Percentiles rank a stretch among this genome's conserved stretches.
Conservation (phyloP, 2,797 vertebrate genomes). For the Babyrousa celebensis region DNA sequence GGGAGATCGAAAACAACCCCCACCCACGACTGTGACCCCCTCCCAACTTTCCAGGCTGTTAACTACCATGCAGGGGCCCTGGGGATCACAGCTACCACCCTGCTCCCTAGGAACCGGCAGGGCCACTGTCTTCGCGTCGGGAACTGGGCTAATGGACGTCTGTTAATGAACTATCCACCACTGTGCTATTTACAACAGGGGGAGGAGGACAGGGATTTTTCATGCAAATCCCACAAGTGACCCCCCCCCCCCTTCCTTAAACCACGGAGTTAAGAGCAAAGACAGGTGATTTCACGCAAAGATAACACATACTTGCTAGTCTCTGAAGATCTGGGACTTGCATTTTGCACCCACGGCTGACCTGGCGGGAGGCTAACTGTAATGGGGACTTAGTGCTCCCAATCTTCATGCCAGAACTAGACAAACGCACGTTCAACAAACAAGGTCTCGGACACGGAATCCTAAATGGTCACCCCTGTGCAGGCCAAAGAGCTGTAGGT, state of each 20-base stretch:
- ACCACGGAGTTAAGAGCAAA: neutral
- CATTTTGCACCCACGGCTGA: neutral
- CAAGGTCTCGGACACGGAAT: accelerated
- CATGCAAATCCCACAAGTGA: neutral
- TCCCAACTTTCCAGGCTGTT: neutral
- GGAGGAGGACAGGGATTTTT: accelerated
- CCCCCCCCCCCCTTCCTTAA: neutral
- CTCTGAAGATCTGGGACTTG: neutral
- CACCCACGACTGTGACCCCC: neutral
- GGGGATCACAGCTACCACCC: accelerated
- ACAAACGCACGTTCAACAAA: neutral
- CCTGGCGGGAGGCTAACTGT: neutral
- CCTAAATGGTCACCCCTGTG: accelerated
- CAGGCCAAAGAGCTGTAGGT: neutral
- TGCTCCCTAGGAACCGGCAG: neutral
- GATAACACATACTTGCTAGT: neutral
- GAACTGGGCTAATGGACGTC: accelerated
- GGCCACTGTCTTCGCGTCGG: accelerated
- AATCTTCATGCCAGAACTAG: accelerated
- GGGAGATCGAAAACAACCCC: accelerated
- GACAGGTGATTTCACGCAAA: neutral
- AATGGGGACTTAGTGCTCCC: neutral
- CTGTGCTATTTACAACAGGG: accelerated
- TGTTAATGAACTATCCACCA: accelerated
- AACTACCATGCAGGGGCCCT: neutral